Base-by-base conservation (phyloP, 2,888 invertebrate genomes). In the Gastrophysa polygoni region DNA sequence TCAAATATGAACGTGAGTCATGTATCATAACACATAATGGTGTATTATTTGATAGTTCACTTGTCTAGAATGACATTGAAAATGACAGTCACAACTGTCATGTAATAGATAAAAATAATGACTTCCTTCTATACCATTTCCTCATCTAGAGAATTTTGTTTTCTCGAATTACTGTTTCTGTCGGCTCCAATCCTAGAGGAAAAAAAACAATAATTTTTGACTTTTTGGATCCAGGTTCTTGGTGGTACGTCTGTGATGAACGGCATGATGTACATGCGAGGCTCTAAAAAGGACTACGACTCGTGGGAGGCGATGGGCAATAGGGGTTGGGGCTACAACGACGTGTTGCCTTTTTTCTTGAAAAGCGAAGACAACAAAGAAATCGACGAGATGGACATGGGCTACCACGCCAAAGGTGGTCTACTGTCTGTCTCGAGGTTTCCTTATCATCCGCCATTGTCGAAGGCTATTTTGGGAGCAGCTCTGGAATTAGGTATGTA, bases 191-290 rank as follows among this genome's bases (percentile, higher is more conserved):
- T n/a, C n/a, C n/a, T n/a, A n/a, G n/a, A n/a, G n/a, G n/a, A n/a
- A n/a, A n/a, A n/a, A n/a, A n/a, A n/a, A n/a, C n/a, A n/a, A n/a
- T n/a, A n/a, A n/a, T n/a, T n/a, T n/a, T n/a, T n/a, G n/a, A n/a
- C n/a, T n/a, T n/a, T n/a, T n/a, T n/a, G n/a, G n/a, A n/a, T n/a
- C n/a, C 10, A 91, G 91, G 93, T 93, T 0, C 82, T 95, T 8
- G 96, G 96, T 5, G 96, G 96, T 0, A 95, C 95, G 0, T 95
- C 95, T 14, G 93, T 94, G 0, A 87, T 96, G 84, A 97, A 97
- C 81, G 96, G 96, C 18, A 97, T 97, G 96, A 95, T 93, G 88
- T 96, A 96, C 81, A 92, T 96, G 69, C 86, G 96, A 21, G 96
- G 96, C 0, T 90, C 94, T 60, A 87, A 90, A 20, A 88, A 88